phyloP scores from a whole-genome alignment of 2,113 vertebrate genomes.

The Lampris megalopsis region DNA sequence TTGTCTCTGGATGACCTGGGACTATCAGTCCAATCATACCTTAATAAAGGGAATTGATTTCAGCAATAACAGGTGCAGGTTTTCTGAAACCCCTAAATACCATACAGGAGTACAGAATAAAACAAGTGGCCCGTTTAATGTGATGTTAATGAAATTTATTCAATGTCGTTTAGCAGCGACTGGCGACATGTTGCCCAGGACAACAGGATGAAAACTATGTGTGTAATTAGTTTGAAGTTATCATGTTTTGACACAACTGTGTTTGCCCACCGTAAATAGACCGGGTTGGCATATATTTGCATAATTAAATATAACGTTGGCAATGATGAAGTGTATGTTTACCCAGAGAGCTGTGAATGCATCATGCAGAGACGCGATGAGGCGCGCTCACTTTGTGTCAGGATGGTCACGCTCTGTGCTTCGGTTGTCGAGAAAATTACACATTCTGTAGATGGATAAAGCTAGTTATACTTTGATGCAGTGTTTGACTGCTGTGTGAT shows the following conservation, averaged over 20 bases:
- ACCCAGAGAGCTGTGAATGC: constrained; percentile 12
- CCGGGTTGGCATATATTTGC: constrained; percentile 55
- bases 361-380: neutral
- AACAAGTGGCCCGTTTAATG: constrained; percentile 9
- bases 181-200: neutral
- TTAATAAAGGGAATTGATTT: constrained; percentile 14
- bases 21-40: neutral
- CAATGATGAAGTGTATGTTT: constrained; percentile 61
- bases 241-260: constrained; percentile 42
- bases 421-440: constrained; percentile 25
- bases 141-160: constrained; percentile 46
- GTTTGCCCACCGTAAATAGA: constrained; percentile 42
- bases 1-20: too few relatives aligned
- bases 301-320: constrained; percentile 55
- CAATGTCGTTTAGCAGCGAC: constrained; percentile 14
- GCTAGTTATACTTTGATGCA: neutral
- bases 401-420: constrained; percentile 18
- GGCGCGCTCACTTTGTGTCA: neutral
- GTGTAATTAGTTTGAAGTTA: constrained; percentile 49
- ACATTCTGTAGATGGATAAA: neutral
- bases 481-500: neutral
- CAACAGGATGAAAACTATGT: constrained; percentile 15
- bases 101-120: constrained; percentile 8
- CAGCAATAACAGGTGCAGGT: neutral
- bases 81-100: constrained; percentile 23